Evolutionary conservation across 2,888 invertebrate species (phyloP), one percentile per base, ranked within the genome.

Genomic region (Lepidocyrtoides sp.): DNA sequence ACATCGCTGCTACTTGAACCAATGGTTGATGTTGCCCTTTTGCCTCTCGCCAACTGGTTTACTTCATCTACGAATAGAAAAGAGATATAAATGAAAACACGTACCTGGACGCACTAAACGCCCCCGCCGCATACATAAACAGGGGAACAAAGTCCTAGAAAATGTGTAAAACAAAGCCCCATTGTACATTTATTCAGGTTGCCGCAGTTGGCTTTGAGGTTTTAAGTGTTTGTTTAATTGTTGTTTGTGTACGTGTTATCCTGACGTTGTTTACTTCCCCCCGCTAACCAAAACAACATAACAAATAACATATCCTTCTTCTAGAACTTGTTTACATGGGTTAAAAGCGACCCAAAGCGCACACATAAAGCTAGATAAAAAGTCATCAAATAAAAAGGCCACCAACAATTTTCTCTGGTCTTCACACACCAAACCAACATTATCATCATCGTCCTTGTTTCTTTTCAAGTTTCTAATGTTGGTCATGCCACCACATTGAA

Each of bases 11-110:
- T 63, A 26, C 44, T 54, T 54, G 36, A 51, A 51, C 51, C 57
- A 60, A 14, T 77, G 60, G 75, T 26, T 8, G 90, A 81, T 12
- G 85, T 85, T 57, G 85, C 77, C 90, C 90, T 66, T 63, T 81
- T 79, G 17, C 81, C 79, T 26, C 85, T 63, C 29, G 69, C 44
- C 57, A 89, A 51, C 20, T 63, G 75, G 89, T 89, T 89, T 3
- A 26, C 60, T 29, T 83, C 60, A 41, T 81, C 81, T 81, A 26
- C 32, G 5, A 4, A 5, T 2, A 54, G 8, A 77, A 26, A 60
- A 57, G 41, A 23, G 12, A 79, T 17, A 79, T n/a, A 79, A 10
- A 32, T 32, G 0, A 32, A 4, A n/a, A 63, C 48, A 41, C 8
- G 41, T 41, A 41, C 41, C 4, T 41, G 8, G 5, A 41, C 8